A percentile compares a stretch with the other conserved stretches of the same genome.
Evolutionary conservation across 1,140 invertebrate species (phyloP).

Genomic region (Brachionus calyciflorus): DNA sequence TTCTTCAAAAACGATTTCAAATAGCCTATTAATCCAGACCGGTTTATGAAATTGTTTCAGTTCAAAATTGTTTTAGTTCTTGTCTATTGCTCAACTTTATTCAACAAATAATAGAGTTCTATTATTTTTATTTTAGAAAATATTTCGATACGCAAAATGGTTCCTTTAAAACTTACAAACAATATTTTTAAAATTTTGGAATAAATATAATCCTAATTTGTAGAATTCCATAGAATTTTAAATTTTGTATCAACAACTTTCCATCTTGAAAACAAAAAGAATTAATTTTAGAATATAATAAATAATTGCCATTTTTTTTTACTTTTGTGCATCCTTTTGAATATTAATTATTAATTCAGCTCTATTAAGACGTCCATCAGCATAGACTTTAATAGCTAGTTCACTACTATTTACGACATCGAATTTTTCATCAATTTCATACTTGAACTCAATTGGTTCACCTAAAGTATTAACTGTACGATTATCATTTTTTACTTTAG

Average conservation of each 20-base stretch:
- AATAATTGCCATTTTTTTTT: background rate
- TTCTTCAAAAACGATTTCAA: too few relatives aligned
- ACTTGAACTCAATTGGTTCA: background rate
- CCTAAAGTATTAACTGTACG: background rate
- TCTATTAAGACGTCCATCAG: background rate
- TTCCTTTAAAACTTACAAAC: too few relatives aligned
- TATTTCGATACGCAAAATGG: too few relatives aligned
- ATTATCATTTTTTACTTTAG: background rate
- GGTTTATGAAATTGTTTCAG: too few relatives aligned
- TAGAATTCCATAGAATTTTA: conserved; percentile 6
- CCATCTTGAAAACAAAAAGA: background rate
- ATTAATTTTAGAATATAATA: background rate
- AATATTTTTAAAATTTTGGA: too few relatives aligned
- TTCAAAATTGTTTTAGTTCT: too few relatives aligned
- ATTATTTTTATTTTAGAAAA: too few relatives aligned
- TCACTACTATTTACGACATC: background rate
- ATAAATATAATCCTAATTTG: too few relatives aligned
- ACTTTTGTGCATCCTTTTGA: background rate
- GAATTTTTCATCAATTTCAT: background rate
- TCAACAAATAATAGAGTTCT: too few relatives aligned
- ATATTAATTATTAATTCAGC: background rate
- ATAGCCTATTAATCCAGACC: too few relatives aligned
- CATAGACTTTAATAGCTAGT: background rate
- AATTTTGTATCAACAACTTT: conserved; percentile 1
- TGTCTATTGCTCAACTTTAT: too few relatives aligned